Base-by-base conservation (phyloP, 1,140 invertebrate genomes). In the Antheraea pernyi region DNA sequence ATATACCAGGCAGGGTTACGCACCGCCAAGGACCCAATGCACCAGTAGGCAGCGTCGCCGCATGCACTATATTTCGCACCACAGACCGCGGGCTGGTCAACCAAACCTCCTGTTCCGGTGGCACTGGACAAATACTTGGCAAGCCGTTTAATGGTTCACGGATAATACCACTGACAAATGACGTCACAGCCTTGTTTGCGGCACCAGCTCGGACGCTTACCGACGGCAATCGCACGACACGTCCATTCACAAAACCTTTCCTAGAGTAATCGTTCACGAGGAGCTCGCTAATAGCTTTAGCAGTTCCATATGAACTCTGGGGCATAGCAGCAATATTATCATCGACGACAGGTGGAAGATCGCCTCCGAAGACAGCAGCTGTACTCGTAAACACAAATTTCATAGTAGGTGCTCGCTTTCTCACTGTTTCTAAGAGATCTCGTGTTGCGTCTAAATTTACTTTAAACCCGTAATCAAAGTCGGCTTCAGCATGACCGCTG, bases 391-490 rank as follows among this genome's bases (percentile, higher is more conserved):
- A 89, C 0, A 91, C 76, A 62, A 91, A 83, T 19, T 75, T 74
- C n/a, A 86, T 53, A 0, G 59, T 39, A 0, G 81, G 79, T 10
- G 73, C 77, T n/a, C 68, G 71, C 7, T 65, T 65, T 11, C 86
- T 69, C 0, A 82, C 81, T 3, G 73, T 72, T 10, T 91, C 86
- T 0, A 84, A 68, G 0, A 91, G 78, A 0, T 78, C 73, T 22
- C 86, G 76, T 0, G 89, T 90, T 4, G 79, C 81, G 39, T 91
- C 89, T 37, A 91, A 83, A 65, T 91, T 91, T 5, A 86, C 84
- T 42, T 74, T 75, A 3, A 91, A 59, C 0, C 89, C 89, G 7
- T 84, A 71, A 11, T 91, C 86, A 42, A 89, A 86, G 36, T 91
- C 87, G 0, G 71, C 75, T 77, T 91, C 89, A 0, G 89, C 85